Conservation (phyloP, 2,888 invertebrate genomes). For the Blera fallax region DNA sequence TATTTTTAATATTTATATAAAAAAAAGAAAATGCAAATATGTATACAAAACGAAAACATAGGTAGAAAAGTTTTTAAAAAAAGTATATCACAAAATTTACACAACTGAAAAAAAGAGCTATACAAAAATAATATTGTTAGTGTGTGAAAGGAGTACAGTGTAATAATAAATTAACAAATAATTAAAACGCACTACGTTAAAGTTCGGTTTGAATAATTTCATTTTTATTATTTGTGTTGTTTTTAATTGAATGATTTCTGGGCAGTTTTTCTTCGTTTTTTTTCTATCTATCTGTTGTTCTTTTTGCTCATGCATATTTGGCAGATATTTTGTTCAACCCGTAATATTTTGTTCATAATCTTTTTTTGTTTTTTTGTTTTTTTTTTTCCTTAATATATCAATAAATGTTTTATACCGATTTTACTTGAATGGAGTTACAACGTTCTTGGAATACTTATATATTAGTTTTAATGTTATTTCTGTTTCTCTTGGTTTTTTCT, state of each 20-base stretch:
- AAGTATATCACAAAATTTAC: conserved; percentile 58
- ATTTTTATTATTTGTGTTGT: conserved; percentile 48
- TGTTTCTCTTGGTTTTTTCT: conserved; percentile 65
- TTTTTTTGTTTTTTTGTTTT: too few species aligned
- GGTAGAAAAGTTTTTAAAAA: conserved; percentile 31
- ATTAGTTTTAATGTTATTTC: conserved; percentile 50
- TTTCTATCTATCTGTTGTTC: background rate
- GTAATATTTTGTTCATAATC: conserved; percentile 17
- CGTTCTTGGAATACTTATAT: conserved; percentile 52
- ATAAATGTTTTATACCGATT: conserved; percentile 43
- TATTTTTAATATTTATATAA: conserved; percentile 62
- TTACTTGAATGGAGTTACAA: conserved; percentile 60
- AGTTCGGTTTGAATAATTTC: conserved; percentile 63
- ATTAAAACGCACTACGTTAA: conserved; percentile 28
- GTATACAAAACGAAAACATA: conserved; percentile 44
- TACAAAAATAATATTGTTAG: conserved; percentile 12
- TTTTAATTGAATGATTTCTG: conserved; percentile 38
- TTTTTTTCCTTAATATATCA: conserved; percentile 27
- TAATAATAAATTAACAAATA: background rate
- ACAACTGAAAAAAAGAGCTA: conserved; percentile 40
- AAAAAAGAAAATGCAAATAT: conserved; percentile 34
- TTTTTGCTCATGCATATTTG: background rate
- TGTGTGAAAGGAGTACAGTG: background rate
- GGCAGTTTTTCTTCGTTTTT: conserved; percentile 55
- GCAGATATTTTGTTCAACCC: conserved; percentile 8